phyloP scores from a whole-genome alignment of 2,797 vertebrate species.

The Potorous gilbertii region DNA sequence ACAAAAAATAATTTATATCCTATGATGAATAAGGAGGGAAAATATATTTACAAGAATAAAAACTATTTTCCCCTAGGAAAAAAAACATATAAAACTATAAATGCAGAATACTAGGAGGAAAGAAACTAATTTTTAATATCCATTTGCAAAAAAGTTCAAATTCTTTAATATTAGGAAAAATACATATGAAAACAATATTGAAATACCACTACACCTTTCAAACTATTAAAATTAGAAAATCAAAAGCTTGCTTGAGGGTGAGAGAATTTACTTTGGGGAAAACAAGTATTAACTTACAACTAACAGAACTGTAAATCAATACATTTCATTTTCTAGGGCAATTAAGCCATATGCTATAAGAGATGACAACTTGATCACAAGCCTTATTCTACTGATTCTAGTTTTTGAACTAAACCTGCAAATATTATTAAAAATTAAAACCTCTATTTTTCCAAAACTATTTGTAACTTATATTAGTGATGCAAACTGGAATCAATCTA shows the following conservation, averaged over 20 bases:
- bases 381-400: neutral
- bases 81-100: neutral
- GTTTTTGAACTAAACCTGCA: neutral
- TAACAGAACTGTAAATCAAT: neutral
- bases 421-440: neutral
- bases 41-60: neutral
- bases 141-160: neutral
- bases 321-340: neutral
- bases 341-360: neutral
- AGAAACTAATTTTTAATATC: neutral
- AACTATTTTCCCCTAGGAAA: neutral
- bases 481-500: neutral
- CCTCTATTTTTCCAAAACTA: neutral
- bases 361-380: neutral
- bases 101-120: neutral
- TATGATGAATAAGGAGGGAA: neutral
- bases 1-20: neutral
- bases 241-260: neutral
- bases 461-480: neutral
- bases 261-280: neutral
- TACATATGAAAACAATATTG: neutral
- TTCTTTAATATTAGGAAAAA: neutral
- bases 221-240: neutral
- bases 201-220: neutral
- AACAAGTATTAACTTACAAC: neutral